phyloP scores from a whole-genome alignment of 2,797 vertebrate species.

The Eulemur coronatus region DNA sequence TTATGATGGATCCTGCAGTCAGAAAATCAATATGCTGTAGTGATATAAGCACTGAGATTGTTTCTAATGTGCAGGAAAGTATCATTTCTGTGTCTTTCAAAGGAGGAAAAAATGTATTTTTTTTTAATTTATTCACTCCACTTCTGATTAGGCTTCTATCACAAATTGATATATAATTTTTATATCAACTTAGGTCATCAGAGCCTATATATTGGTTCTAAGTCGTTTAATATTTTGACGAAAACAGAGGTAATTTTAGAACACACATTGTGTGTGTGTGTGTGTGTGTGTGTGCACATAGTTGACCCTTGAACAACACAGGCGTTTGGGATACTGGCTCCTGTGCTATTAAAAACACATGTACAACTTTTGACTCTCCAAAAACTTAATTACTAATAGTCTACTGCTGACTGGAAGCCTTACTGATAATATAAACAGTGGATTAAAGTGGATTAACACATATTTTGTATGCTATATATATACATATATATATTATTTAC shows the following conservation, averaged over 20 bases:
- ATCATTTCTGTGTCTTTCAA: not conserved
- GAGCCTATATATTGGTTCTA: not conserved
- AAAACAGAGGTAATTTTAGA: not conserved
- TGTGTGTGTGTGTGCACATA: rapidly evolving
- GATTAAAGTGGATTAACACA: not conserved
- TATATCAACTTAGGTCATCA: not conserved
- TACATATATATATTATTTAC: not conserved
- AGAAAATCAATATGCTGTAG: constrained; percentile 52
- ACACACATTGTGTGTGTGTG: too few relatives aligned
- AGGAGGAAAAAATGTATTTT: not conserved
- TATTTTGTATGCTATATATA: not conserved
- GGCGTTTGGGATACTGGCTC: too few relatives aligned
- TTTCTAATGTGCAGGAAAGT: not conserved
- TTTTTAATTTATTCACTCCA: not conserved
- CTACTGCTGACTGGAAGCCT: not conserved
- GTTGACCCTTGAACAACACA: not conserved
- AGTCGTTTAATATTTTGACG: not conserved
- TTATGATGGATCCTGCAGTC: constrained; percentile 42
- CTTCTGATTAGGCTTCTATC: constrained; percentile 34
- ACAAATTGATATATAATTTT: constrained; percentile 21
- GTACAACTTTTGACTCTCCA: not conserved
- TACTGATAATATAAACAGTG: not conserved
- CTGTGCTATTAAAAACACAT: not conserved
- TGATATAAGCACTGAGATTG: constrained; percentile 34
- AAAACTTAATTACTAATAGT: not conserved